Evolutionary conservation across 2,113 vertebrate genomes (phyloP).

Genomic region (Lichenostomus cassidix): DNA sequence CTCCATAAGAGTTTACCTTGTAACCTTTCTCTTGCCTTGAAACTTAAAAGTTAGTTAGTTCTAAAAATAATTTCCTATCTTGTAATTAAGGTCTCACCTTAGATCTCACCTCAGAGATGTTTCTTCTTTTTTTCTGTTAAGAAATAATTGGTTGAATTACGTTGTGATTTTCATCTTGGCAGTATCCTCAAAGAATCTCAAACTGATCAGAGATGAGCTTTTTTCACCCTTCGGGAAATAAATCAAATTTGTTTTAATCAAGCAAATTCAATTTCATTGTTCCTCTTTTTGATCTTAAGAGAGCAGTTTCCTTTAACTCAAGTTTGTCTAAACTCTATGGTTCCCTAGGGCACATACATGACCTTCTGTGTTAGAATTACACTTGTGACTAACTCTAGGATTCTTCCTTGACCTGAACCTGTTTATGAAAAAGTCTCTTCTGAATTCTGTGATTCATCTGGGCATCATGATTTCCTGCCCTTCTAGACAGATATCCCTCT

Average conservation of each 20-base stretch:
- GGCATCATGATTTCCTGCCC: neutral
- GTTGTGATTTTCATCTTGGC: neutral
- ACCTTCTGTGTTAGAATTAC: neutral
- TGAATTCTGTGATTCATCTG: neutral
- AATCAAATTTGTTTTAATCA: constrained; percentile 63
- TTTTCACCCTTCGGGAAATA: neutral
- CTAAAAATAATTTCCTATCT: neutral
- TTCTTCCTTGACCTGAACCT: neutral
- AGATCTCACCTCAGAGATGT: neutral
- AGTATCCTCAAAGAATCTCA: constrained; percentile 15
- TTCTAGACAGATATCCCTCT: neutral
- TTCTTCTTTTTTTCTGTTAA: constrained; percentile 26
- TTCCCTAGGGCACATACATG: neutral
- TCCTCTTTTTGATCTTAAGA: constrained; percentile 29
- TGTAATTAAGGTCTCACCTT: constrained; percentile 27
- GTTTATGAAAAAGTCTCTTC: neutral
- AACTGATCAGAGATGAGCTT: neutral
- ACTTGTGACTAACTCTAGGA: neutral
- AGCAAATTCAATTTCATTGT: constrained; percentile 4
- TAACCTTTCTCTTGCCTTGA: constrained; percentile 5
- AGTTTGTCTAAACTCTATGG: neutral
- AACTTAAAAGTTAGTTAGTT: neutral
- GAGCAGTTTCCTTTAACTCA: neutral
- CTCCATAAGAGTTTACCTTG: neutral
- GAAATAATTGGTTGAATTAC: constrained; percentile 23